Conservation (phyloP, 2,113 vertebrate genomes). For the Coreoperca whiteheadi region DNA sequence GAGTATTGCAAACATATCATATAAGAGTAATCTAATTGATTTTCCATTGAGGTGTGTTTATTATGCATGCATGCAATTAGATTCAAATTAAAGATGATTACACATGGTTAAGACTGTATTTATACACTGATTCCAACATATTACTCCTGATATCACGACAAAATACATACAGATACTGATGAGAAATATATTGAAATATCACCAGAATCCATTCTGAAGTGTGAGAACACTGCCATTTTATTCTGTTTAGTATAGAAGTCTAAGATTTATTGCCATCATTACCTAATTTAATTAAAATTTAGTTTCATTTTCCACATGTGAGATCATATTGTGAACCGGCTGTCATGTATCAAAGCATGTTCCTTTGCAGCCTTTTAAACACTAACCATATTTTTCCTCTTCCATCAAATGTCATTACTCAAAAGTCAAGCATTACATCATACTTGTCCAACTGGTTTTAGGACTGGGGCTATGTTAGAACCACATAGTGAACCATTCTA, state of each 20-base stretch:
- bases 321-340: background rate
- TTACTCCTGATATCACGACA: background rate
- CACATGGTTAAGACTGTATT: background rate
- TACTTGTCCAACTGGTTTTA: background rate
- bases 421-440: background rate
- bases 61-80: slow-evolving; percentile 24
- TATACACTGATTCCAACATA: background rate
- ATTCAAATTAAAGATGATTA: slow-evolving; percentile 19
- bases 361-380: background rate
- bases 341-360: background rate
- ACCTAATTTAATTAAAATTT: background rate
- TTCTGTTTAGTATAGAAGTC: background rate
- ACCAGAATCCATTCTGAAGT: background rate
- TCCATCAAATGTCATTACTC: background rate
- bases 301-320: background rate
- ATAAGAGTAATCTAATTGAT: background rate
- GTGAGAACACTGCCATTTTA: background rate
- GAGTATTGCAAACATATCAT: background rate
- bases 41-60: slow-evolving; percentile 11
- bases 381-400: background rate
- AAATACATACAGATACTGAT: background rate
- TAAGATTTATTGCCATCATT: background rate
- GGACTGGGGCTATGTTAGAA: background rate
- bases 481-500: background rate
- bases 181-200: background rate